Percentiles rank a stretch among this genome's conserved stretches.
phyloP scores from a whole-genome alignment of 2,888 invertebrate genomes.

The Agrochola litura region DNA sequence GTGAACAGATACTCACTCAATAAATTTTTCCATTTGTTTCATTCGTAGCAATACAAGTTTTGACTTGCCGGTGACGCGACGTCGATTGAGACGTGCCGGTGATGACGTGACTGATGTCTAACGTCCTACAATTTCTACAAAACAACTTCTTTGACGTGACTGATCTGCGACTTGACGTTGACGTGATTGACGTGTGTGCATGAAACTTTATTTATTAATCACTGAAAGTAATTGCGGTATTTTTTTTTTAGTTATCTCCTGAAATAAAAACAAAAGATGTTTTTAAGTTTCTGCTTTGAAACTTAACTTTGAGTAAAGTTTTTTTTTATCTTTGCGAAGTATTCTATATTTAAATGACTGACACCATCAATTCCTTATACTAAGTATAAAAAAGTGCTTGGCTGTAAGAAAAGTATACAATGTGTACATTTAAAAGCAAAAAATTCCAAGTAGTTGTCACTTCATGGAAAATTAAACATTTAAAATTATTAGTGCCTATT shows the following conservation, averaged over 20 bases:
- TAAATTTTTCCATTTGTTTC: no score
- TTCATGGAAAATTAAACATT: background rate
- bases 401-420: background rate
- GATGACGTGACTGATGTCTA: no score
- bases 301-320: conserved; percentile 1
- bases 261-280: background rate
- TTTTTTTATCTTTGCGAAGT: conserved; percentile 7
- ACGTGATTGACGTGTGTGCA: no score
- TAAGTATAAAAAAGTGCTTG: background rate
- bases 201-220: background rate
- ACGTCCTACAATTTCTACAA: no score
- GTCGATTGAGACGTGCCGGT: no score
- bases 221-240: background rate
- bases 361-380: background rate
- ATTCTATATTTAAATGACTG: background rate
- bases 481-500: background rate
- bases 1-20: no score
- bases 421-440: background rate
- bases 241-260: no score
- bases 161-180: no score
- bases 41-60: no score
- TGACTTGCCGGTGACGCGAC: no score
- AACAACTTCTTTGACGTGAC: no score
- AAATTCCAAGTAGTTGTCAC: background rate
- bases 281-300: background rate